These are phyloP conservation scores for Regulus satrapa DNA, from an alignment of 2,113 vertebrate species.

Conservation along the genomic window DNA sequence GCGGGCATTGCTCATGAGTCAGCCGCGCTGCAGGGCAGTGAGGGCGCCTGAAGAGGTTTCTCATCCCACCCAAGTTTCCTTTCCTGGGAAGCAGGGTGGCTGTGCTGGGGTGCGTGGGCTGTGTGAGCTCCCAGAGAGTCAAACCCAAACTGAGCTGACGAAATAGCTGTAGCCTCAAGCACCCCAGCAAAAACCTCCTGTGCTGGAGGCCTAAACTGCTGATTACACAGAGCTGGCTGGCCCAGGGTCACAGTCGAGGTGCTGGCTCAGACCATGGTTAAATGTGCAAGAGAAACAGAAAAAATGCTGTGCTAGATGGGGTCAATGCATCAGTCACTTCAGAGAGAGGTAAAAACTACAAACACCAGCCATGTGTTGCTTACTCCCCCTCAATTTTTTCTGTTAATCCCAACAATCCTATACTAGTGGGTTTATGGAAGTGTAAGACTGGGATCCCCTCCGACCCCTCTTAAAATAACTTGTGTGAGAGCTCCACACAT, in stretches of 20 bases:
- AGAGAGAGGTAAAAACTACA: not conserved
- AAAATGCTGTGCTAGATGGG: not conserved
- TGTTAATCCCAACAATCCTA: not conserved
- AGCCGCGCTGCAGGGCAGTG: not conserved
- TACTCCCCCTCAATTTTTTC: not conserved
- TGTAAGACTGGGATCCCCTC: not conserved
- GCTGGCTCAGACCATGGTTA: not conserved
- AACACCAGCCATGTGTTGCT: not conserved
- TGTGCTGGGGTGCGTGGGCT: not conserved
- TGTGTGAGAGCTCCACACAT: not conserved
- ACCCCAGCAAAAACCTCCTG: not conserved
- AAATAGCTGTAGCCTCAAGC: not conserved
- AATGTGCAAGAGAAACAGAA: not conserved
- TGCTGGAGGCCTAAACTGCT: not conserved
- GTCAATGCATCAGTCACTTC: not conserved
- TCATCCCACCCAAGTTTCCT: slow-evolving; percentile 56
- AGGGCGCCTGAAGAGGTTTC: not conserved
- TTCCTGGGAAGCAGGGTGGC: slow-evolving; percentile 28
- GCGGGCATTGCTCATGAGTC: not conserved
- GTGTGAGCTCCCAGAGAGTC: not conserved
- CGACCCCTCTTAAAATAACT: not conserved
- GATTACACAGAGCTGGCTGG: not conserved
- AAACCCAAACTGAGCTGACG: slow-evolving; percentile 43
- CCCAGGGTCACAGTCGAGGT: not conserved
- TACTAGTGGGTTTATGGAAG: not conserved